These are phyloP conservation scores for Nanorana parkeri DNA, from an alignment of 2,113 vertebrate species.

Conservation along the genomic window DNA sequence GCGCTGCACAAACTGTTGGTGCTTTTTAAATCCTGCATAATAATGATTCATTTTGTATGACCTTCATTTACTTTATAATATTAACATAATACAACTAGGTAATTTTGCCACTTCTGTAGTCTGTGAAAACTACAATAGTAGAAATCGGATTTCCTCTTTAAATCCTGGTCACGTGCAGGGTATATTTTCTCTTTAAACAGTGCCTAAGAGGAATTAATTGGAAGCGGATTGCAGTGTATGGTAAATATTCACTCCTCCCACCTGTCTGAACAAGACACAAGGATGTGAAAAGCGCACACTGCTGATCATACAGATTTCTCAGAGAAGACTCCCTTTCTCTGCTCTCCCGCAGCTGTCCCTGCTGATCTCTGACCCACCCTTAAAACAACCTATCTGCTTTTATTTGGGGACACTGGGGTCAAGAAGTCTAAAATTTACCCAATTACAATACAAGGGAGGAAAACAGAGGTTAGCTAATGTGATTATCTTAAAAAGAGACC, in stretches of 20 bases:
- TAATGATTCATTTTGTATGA: no score
- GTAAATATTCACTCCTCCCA: background rate
- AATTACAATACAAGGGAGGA: constrained; percentile 30
- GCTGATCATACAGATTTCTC: background rate
- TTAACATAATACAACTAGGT: no score
- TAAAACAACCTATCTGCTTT: constrained; percentile 25
- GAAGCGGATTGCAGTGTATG: no score
- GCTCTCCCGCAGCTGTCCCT: constrained; percentile 30
- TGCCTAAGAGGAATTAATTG: no score
- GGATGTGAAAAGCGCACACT: background rate
- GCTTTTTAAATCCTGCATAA: no score
- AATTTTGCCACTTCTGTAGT: no score
- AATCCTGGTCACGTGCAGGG: no score
- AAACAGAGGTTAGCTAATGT: constrained; percentile 28
- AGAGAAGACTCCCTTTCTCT: constrained; percentile 7
- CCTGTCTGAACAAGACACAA: background rate
- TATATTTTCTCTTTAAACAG: no score
- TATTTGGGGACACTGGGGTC: constrained; percentile 21
- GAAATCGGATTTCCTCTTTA: no score
- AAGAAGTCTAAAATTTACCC: constrained; percentile 20
- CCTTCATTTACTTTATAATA: no score
- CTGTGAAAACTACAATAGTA: no score
- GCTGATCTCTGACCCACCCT: constrained; percentile 39
- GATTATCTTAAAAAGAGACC: constrained; percentile 14
- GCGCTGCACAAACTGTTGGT: no score